phyloP scores from a whole-genome alignment of 2,113 vertebrate species.

The Hippocampus guttulatus region DNA sequence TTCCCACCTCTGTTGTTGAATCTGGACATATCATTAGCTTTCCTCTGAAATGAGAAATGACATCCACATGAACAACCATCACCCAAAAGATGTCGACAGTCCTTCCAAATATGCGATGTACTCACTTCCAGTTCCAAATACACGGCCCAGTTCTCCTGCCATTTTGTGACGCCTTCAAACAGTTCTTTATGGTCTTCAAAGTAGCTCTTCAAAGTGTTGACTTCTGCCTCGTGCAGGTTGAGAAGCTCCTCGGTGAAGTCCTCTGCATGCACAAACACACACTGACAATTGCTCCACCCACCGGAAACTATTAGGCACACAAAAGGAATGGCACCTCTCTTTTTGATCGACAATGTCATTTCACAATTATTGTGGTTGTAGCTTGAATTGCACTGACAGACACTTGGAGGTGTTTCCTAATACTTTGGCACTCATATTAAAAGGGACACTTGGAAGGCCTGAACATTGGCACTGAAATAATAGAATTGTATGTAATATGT shows the following conservation, averaged over 20 bases:
- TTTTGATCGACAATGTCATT: too few relatives aligned
- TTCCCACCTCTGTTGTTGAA: conserved; percentile 91
- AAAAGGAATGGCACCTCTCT: neutral
- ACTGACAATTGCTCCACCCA: neutral
- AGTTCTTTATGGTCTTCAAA: conserved; percentile 80
- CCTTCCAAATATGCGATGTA: neutral
- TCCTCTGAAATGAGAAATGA: conserved; percentile 54
- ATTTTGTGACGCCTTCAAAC: conserved; percentile 82
- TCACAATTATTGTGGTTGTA: too few relatives aligned
- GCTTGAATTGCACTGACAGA: too few relatives aligned
- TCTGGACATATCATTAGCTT: conserved; percentile 82
- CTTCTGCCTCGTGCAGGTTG: conserved; percentile 76
- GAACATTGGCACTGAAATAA: too few relatives aligned
- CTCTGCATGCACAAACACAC: conserved; percentile 53
- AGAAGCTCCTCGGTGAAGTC: conserved; percentile 82
- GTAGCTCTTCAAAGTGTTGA: conserved; percentile 70
- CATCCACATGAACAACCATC: neutral
- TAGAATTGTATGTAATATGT: too few relatives aligned
- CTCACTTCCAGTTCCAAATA: conserved; percentile 89
- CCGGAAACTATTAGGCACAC: neutral
- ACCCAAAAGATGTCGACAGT: neutral
- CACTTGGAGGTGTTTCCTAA: too few relatives aligned
- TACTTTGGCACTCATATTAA: too few relatives aligned
- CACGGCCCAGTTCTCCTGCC: conserved; percentile 86
- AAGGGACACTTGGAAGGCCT: too few relatives aligned